Evolutionary conservation across 1,140 invertebrate genomes (phyloP).

Genomic region (Nasonia vitripennis): DNA sequence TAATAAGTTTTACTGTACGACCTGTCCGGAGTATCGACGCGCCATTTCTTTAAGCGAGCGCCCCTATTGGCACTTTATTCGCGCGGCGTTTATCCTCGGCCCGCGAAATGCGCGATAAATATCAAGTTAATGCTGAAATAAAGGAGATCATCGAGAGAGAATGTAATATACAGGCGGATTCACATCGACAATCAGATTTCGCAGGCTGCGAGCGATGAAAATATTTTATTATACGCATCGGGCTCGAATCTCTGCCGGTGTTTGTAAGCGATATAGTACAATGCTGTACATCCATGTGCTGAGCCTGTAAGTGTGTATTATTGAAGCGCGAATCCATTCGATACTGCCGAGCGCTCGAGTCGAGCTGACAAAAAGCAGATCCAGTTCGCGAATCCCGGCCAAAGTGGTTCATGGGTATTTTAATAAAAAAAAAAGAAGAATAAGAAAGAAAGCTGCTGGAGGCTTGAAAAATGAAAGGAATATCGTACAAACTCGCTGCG

Average conservation of each 20-base stretch:
- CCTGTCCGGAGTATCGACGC: neutral
- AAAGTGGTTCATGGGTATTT: conserved; percentile 7
- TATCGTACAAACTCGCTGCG: conserved; percentile 51
- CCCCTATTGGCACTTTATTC: too few species aligned
- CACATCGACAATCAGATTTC: neutral
- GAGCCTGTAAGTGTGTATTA: neutral
- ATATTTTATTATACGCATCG: neutral
- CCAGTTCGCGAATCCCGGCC: neutral
- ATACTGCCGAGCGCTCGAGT: neutral
- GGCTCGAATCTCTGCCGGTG: neutral
- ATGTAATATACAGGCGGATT: neutral
- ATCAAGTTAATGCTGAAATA: neutral
- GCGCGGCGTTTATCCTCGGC: neutral
- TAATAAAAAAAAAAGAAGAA: neutral
- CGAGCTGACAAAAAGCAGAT: neutral
- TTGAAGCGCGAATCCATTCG: neutral
- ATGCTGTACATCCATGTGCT: neutral
- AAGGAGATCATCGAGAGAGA: neutral
- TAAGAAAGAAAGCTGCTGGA: neutral
- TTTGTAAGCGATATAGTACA: neutral
- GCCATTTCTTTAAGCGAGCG: neutral
- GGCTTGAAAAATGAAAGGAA: conserved; percentile 12
- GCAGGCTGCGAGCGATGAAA: neutral
- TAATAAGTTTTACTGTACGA: conserved; percentile 4
- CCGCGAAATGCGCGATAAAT: neutral